phyloP scores from a whole-genome alignment of 2,113 vertebrate genomes.

The Larimichthys polyactis region DNA sequence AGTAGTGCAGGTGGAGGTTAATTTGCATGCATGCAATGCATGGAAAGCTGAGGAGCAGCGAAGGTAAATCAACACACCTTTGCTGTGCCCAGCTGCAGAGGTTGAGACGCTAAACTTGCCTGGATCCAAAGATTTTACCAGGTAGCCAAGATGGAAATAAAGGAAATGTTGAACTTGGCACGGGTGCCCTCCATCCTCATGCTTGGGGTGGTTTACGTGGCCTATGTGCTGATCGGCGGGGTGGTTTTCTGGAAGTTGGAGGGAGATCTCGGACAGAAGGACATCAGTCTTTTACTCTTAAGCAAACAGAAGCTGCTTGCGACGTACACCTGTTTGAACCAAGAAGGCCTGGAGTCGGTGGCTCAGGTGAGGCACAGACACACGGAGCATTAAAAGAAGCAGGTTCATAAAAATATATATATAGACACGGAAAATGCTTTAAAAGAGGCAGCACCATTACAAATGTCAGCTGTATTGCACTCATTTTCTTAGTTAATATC shows the following conservation, averaged over 20 bases:
- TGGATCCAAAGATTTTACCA: not conserved
- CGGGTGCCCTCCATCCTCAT: constrained; percentile 77
- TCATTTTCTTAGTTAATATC: not conserved
- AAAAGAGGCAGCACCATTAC: not conserved
- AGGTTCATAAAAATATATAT: not conserved
- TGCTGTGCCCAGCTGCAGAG: not conserved
- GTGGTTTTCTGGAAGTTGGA: constrained; percentile 89
- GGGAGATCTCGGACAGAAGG: constrained; percentile 68
- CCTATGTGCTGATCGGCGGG: constrained; percentile 88
- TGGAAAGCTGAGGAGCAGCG: constrained; percentile 8
- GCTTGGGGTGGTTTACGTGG: constrained; percentile 83
- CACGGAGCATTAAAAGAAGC: not conserved
- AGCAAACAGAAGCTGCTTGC: constrained; percentile 77
- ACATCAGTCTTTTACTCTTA: constrained; percentile 58
- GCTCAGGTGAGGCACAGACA: constrained; percentile 83
- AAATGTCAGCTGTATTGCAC: not conserved
- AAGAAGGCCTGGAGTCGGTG: constrained; percentile 79
- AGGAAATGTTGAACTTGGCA: constrained; percentile 25
- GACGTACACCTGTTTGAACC: constrained; percentile 84
- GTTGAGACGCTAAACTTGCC: not conserved
- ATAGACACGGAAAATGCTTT: not conserved
- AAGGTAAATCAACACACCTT: constrained; percentile 3
- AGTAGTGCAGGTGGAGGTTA: constrained; percentile 43
- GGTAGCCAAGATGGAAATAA: constrained; percentile 22
- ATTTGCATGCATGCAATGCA: constrained; percentile 77